Base-by-base conservation (phyloP, 2,113 vertebrate genomes). In the Notothenia coriiceps region DNA sequence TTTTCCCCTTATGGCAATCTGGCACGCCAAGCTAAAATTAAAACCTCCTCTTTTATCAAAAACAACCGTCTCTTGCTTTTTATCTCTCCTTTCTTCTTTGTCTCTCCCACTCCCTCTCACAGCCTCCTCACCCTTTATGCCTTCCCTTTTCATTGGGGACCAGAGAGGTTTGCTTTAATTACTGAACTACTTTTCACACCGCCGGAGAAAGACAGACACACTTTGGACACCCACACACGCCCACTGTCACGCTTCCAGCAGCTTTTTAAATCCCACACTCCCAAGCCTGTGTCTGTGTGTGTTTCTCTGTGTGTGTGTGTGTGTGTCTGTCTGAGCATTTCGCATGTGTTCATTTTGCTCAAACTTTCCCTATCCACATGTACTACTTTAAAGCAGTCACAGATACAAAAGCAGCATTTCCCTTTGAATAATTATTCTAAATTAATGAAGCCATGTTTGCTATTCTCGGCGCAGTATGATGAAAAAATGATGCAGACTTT, bases 161-260 rank as follows among this genome's bases (percentile, higher is more conserved):
- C 64, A 66, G 71, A 74, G 80, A 90, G 85, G 86, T 83, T 91
- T 86, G 86, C 86, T 93, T 90, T 94, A 93, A 93, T 93, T 91
- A 90, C 90, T 85, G 84, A 90, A 88, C 85, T 89, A 78, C 85
- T 93, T 91, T 90, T 90, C 81, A 86, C 88, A 86, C 87, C 52
- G 68, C n/a, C 65, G 29, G 67, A 84, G 74, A 84, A 84, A 90
- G 75, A 82, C 56, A 71, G 74, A 85, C 74, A 70, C 83, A 88
- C 83, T 84, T 89, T 73, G 90, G 77, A 86, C 77, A 66, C 74
- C 77, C 71, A 89, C 88, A 76, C 17, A 51, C 69, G 63, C 90
- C 90, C 81, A 88, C 86, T 79, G 79, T 83, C 80, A 79, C 25
- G 80, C 88, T 89, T 70, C 68, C 85, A 82, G 89, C 82, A 47